A percentile compares a stretch with the other conserved stretches of the same genome.
phyloP scores from a whole-genome alignment of 2,113 vertebrate species.

The Tympanuchus pallidicinctus region DNA sequence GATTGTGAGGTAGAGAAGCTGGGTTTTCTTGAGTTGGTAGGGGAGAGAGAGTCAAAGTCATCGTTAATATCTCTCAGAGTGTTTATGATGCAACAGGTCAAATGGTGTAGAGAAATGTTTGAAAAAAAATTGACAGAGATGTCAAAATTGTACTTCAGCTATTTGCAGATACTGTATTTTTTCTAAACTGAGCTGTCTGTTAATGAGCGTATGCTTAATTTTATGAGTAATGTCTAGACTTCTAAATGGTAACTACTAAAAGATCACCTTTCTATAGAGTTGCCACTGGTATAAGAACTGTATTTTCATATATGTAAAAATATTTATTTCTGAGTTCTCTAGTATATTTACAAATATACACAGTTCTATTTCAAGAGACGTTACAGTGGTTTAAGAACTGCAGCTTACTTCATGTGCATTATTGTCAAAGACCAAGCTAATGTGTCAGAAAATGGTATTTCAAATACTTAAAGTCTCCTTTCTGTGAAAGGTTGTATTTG shows the following conservation, averaged over 20 bases:
- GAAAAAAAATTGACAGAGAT: not conserved
- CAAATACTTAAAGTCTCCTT: not conserved
- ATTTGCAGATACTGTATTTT: not conserved
- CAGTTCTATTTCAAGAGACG: not conserved
- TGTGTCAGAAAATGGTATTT: not conserved
- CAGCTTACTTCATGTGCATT: accelerated
- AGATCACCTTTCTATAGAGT: not conserved
- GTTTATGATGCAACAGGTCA: not conserved
- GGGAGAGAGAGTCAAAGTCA: not conserved
- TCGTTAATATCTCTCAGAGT: not conserved
- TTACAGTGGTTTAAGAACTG: not conserved
- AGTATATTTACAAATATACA: not conserved
- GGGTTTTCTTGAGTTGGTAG: not conserved
- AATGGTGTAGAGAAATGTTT: not conserved
- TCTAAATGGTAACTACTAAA: not conserved
- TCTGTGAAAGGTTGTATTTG: not conserved
- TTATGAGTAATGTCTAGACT: not conserved
- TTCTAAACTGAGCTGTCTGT: not conserved
- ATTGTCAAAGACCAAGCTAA: not conserved
- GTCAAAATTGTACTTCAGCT: not conserved
- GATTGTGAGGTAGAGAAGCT: not conserved
- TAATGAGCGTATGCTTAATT: not conserved
- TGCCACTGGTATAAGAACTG: not conserved
- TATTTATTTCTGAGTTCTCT: not conserved
- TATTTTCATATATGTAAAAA: not conserved